Percentiles rank a stretch among this genome's conserved stretches.
phyloP scores from a whole-genome alignment of 1,140 invertebrate species.

The Bombus polaris region DNA sequence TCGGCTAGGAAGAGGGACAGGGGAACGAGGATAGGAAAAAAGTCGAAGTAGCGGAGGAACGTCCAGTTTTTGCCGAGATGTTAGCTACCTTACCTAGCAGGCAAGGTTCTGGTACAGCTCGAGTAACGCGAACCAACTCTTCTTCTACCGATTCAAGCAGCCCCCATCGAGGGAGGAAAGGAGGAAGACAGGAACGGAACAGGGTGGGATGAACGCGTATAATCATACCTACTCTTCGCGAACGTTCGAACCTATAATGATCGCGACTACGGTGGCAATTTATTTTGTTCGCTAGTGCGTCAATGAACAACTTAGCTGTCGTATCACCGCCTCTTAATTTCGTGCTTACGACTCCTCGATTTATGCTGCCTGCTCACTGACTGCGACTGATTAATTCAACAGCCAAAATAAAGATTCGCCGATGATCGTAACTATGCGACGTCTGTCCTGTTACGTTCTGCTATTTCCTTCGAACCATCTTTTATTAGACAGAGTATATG shows the following conservation, averaged over 20 bases:
- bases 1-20: not conserved
- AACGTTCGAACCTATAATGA: too few species aligned
- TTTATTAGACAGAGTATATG: not conserved
- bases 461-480: too few species aligned
- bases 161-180: not conserved
- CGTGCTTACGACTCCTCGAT: too few species aligned
- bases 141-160: not conserved
- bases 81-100: slow-evolving; percentile 55
- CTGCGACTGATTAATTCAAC: too few species aligned
- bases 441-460: too few species aligned
- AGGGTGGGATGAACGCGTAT: not conserved
- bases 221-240: not conserved
- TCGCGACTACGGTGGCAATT: too few species aligned
- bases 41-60: slow-evolving; percentile 68
- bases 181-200: not conserved
- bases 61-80: slow-evolving; percentile 72
- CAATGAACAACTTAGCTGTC: too few species aligned
- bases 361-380: too few species aligned
- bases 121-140: not conserved
- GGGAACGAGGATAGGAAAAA: slow-evolving; percentile 32
- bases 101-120: slow-evolving; percentile 36
- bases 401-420: too few species aligned
- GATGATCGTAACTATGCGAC: too few species aligned
- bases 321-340: too few species aligned
- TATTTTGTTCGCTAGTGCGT: too few species aligned